Evolutionary conservation across 2,797 vertebrate species (phyloP).

Genomic region (Tympanoctomys barrerae): DNA sequence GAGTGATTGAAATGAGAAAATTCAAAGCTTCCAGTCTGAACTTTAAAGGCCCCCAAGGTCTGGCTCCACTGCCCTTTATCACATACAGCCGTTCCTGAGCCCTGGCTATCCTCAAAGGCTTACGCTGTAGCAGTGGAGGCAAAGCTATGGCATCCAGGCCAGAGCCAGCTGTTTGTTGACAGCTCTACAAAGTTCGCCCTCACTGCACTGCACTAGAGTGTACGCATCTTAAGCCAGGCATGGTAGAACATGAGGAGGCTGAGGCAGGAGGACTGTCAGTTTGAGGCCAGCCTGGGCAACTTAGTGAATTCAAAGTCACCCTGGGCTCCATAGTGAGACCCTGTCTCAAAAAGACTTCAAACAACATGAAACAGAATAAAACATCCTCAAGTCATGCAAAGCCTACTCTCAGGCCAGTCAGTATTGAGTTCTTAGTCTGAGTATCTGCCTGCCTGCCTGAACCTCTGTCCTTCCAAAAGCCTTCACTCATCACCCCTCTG

Average conservation of each 20-base stretch:
- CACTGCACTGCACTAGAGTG: background rate
- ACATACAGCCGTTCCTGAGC: background rate
- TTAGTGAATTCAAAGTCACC: background rate
- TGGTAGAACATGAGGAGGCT: background rate
- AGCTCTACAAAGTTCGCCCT: background rate
- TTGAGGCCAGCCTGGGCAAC: background rate
- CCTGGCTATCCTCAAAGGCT: background rate
- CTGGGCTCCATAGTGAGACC: background rate
- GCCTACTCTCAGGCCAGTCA: background rate
- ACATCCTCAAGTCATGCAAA: background rate
- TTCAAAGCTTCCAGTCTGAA: background rate
- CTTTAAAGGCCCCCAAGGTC: background rate
- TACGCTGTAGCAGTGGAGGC: background rate
- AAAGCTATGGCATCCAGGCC: background rate
- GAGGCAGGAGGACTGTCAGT: background rate
- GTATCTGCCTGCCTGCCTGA: background rate
- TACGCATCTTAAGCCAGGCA: background rate
- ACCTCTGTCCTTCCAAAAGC: background rate
- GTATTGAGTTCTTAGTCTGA: background rate
- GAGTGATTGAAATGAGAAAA: background rate
- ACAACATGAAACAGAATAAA: background rate
- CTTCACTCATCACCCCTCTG: rapidly evolving
- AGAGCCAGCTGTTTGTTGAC: background rate
- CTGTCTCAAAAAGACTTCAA: background rate
- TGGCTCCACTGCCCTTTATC: background rate